These are phyloP conservation scores for Leptopilina syphax DNA, from an alignment of 2,888 invertebrate genomes.

Conservation along the genomic window DNA sequence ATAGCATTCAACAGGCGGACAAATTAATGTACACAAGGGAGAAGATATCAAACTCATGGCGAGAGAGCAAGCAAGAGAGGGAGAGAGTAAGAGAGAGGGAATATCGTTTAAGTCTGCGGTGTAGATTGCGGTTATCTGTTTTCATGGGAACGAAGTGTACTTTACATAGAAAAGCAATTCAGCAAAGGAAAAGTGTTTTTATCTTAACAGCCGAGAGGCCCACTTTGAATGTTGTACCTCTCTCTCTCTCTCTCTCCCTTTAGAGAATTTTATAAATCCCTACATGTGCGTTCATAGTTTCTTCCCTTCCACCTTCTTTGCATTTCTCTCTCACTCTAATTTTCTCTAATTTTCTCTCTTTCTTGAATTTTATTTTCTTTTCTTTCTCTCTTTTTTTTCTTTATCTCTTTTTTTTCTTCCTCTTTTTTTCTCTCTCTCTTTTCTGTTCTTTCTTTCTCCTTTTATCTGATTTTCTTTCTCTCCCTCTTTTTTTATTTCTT, in stretches of 20 bases:
- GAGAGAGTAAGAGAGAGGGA: background rate
- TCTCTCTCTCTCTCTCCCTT: too few relatives aligned
- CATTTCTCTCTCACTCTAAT: too few relatives aligned
- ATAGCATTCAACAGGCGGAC: conserved; percentile 33
- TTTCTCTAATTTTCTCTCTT: too few relatives aligned
- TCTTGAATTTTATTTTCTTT: too few relatives aligned
- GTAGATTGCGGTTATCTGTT: conserved; percentile 14
- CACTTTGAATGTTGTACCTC: conserved; percentile 45
- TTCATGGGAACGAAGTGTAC: conserved; percentile 22
- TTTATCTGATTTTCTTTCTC: too few relatives aligned
- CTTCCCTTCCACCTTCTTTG: too few relatives aligned
- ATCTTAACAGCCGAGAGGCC: background rate
- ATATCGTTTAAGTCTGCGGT: conserved; percentile 27
- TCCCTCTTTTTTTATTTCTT: too few relatives aligned
- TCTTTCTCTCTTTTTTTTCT: too few relatives aligned
- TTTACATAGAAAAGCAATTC: background rate
- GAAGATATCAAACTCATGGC: conserved; percentile 30
- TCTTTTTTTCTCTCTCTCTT: conserved; percentile 28
- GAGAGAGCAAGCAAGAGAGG: background rate
- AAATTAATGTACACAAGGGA: conserved; percentile 31
- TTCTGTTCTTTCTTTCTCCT: conserved; percentile 44
- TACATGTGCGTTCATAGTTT: conserved; percentile 43
- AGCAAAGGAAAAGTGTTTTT: conserved; percentile 13
- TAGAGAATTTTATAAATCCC: conserved; percentile 45
- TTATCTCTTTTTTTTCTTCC: too few relatives aligned